Base-by-base conservation (phyloP, 2,888 invertebrate genomes). In the Callinectes sapidus region DNA sequence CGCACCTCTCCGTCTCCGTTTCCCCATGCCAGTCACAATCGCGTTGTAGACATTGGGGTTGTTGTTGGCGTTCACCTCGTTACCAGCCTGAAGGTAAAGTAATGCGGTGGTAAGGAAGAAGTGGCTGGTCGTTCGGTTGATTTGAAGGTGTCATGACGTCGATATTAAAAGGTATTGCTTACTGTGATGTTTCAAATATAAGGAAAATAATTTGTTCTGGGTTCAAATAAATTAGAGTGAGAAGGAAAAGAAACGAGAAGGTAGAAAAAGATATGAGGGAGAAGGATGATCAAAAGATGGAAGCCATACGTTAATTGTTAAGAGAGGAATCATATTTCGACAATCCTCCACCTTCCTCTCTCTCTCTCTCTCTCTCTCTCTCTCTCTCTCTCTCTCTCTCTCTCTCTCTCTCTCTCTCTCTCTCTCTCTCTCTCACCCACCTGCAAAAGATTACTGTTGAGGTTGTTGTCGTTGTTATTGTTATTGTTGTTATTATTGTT, bases 401-500 rank as follows among this genome's bases (percentile, higher is more conserved):
- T 39, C 85, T 35, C 85, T 85, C 61, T 61, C 61, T 61, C 61
- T 61, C 61, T 61, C 61, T 61, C 61, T 61, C 61, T 61, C 61
- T 61, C 61, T 71, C 28, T 71, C 28, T 71, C 28, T 71, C n/a
- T 71, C 71, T 42, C 42, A 35, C 90, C 77, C n/a, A 92, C 92
- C 90, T 92, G 92, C n/a, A 88, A 18, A 66, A 87, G 55, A 81
- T 92, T 92, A 90, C 71, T 92, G n/a, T 92, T 92, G 55, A 90
- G 0, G 88, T 92, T 92, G 90, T 92, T 81, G 48, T 92, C 88
- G 39, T 92, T 92, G 88, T 92, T 92, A 81, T 92, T 92, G 88
- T 92, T 92, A 81, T 92, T 92, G 92, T 92, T 92, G 88, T 92
- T 92, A 81, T 88, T 48, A 88, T 92, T 92, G 90, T 92, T 92